These are phyloP conservation scores for Eristalis arbustorum DNA, from an alignment of 2,888 invertebrate genomes.

Conservation along the genomic window DNA sequence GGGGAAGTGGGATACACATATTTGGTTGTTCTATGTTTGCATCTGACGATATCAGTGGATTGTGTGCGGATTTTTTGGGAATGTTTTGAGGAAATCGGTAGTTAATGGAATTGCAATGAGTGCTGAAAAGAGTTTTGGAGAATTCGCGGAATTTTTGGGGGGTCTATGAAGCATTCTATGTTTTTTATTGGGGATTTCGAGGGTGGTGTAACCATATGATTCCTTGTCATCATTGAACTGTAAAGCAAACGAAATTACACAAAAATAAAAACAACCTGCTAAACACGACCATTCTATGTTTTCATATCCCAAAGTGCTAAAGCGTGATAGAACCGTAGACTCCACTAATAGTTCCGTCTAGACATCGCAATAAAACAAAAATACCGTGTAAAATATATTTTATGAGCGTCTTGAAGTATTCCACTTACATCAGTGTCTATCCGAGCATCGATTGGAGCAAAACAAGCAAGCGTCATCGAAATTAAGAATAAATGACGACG, in stretches of 20 bases:
- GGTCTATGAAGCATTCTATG: background rate
- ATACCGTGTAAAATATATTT: background rate
- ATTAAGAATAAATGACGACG: background rate
- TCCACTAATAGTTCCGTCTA: background rate
- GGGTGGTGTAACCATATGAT: no score
- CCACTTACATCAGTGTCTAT: background rate
- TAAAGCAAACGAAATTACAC: no score
- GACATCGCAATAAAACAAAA: background rate
- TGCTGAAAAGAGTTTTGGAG: background rate
- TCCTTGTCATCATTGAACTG: no score
- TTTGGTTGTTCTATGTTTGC: background rate
- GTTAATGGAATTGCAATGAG: background rate
- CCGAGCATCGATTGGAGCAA: background rate
- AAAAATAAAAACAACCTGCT: no score
- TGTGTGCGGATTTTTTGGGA: background rate
- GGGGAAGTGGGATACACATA: background rate
- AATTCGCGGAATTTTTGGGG: background rate
- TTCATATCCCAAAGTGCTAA: background rate
- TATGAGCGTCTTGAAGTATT: background rate
- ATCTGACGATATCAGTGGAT: background rate
- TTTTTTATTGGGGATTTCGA: background rate
- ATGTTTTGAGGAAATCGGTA: background rate
- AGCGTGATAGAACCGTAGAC: background rate
- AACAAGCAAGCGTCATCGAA: background rate
- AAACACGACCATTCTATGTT: no score